These are phyloP conservation scores for Achroia grisella DNA, from an alignment of 1,140 invertebrate genomes.

Conservation along the genomic window DNA sequence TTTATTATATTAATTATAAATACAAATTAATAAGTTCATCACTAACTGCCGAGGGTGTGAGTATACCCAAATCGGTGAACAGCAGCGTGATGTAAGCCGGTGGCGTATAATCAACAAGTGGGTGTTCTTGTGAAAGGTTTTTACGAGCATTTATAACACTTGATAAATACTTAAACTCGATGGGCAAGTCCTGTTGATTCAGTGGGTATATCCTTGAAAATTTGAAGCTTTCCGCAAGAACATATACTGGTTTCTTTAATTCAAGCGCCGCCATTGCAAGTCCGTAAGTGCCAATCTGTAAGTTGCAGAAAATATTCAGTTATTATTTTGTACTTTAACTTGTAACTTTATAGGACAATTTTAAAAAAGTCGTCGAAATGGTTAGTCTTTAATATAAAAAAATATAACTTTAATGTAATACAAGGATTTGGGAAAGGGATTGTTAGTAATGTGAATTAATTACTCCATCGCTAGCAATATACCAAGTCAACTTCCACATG, in stretches of 20 bases:
- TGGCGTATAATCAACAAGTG: conserved; percentile 96
- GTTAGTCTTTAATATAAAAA: too few species aligned
- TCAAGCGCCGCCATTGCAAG: conserved; percentile 93
- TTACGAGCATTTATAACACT: conserved; percentile 77
- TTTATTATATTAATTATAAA: conserved; percentile 76
- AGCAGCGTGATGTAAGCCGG: conserved; percentile 93
- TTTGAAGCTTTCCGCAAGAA: conserved; percentile 97
- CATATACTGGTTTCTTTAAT: conserved; percentile 97
- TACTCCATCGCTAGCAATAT: too few species aligned
- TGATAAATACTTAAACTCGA: conserved; percentile 86
- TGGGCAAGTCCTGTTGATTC: conserved; percentile 92
- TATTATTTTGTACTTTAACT: too few species aligned
- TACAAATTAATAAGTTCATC: conserved; percentile 98
- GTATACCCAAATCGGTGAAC: conserved; percentile 95
- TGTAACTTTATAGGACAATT: too few species aligned
- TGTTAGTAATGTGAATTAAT: too few species aligned
- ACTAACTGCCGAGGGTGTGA: conserved; percentile 96
- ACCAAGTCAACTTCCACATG: too few species aligned
- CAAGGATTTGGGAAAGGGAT: too few species aligned
- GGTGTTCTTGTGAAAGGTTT: conserved; percentile 84
- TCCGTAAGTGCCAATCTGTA: conserved; percentile 91
- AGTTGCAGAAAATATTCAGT: neutral
- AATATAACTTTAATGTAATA: too few species aligned
- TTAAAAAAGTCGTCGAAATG: too few species aligned
- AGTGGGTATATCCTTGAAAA: conserved; percentile 95